Evolutionary conservation across 2,113 vertebrate species (phyloP).

Genomic region (Excalfactoria chinensis): DNA sequence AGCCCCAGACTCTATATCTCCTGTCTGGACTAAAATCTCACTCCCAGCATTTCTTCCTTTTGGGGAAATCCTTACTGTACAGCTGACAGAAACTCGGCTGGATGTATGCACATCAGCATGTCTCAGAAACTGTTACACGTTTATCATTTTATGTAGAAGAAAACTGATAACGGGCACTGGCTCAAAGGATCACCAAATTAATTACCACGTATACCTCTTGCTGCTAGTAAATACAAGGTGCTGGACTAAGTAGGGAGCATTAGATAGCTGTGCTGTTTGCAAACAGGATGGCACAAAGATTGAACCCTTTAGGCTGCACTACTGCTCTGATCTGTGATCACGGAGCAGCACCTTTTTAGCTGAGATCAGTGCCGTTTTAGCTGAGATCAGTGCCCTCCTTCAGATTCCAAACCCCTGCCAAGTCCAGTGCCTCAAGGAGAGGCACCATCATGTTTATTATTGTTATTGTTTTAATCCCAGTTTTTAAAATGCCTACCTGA

Average conservation of each 20-base stretch:
- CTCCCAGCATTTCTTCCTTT: neutral
- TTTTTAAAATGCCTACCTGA: neutral
- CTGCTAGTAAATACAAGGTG: conserved; percentile 1
- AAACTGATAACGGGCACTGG: neutral
- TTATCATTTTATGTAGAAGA: neutral
- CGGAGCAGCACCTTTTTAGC: neutral
- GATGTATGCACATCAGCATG: neutral
- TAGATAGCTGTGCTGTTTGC: neutral
- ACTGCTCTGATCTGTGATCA: neutral
- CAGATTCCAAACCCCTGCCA: neutral
- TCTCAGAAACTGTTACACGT: neutral
- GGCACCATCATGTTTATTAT: neutral
- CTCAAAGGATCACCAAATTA: conserved; percentile 9
- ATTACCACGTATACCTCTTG: neutral
- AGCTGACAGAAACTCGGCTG: neutral
- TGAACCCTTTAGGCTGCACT: neutral
- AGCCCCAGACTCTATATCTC: neutral
- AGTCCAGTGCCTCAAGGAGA: neutral
- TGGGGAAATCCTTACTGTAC: neutral
- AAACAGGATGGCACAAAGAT: neutral
- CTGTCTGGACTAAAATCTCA: neutral
- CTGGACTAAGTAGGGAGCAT: neutral
- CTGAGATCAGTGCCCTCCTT: neutral
- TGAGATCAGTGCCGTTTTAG: neutral
- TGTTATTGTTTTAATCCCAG: neutral